These are phyloP conservation scores for Lepidothrix coronata DNA, from an alignment of 2,113 vertebrate species.

Conservation along the genomic window DNA sequence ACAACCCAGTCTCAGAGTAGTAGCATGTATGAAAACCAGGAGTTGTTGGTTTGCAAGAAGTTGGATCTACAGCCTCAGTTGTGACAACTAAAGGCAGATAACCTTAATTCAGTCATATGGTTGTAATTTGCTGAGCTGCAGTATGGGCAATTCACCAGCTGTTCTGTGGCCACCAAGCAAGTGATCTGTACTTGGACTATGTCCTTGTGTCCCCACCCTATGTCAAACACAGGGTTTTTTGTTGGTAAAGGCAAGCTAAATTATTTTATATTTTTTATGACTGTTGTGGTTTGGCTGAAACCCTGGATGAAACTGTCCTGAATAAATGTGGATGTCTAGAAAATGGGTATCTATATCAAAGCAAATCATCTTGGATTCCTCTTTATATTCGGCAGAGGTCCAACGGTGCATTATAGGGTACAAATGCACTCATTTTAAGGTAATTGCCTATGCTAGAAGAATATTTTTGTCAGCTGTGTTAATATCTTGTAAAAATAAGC, in stretches of 20 bases:
- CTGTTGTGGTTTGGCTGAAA: background rate
- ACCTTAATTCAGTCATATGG: background rate
- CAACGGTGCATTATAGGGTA: background rate
- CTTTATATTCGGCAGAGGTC: background rate
- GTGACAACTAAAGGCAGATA: background rate
- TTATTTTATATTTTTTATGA: background rate
- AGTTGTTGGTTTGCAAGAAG: background rate
- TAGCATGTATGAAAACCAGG: background rate
- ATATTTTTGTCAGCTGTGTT: background rate
- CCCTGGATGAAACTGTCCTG: background rate
- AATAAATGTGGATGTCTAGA: background rate
- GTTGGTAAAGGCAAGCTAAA: background rate
- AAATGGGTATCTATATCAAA: background rate
- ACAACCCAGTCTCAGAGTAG: background rate
- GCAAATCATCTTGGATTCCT: background rate
- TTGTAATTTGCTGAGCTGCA: background rate
- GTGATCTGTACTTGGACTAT: background rate
- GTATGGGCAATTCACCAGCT: background rate
- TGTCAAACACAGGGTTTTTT: background rate
- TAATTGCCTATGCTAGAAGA: background rate
- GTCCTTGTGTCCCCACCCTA: background rate
- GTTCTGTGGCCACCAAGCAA: background rate
- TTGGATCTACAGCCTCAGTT: background rate
- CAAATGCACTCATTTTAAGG: background rate
- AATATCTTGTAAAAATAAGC: background rate